Evolutionary conservation across 35 echinoderm and acorn worm species (phyloP).

Genomic region (Lytechinus variegatus): DNA sequence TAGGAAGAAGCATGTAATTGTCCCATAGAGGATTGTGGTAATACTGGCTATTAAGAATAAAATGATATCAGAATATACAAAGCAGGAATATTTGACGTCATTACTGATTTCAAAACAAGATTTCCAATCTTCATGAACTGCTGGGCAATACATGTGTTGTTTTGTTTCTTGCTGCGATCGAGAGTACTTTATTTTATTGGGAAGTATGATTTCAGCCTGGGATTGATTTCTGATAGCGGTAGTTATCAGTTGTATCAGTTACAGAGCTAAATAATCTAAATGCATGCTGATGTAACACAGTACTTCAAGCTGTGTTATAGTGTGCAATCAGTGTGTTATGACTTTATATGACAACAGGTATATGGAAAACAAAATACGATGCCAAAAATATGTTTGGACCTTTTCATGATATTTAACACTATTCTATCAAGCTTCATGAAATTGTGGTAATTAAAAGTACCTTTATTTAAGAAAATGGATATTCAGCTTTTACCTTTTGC

Average conservation of each 20-base stretch:
- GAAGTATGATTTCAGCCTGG: not conserved
- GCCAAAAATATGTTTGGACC: too few relatives aligned
- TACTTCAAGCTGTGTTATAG: not conserved
- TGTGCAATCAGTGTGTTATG: too few relatives aligned
- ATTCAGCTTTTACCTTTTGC: too few relatives aligned
- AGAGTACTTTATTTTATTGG: not conserved
- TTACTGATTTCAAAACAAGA: conserved; percentile 4
- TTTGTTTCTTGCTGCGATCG: not conserved
- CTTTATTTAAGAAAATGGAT: too few relatives aligned
- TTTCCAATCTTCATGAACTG: not conserved
- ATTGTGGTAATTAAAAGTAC: too few relatives aligned
- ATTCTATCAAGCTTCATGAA: too few relatives aligned
- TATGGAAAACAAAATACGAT: too few relatives aligned
- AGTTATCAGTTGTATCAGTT: not conserved
- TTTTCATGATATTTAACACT: too few relatives aligned
- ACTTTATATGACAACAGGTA: too few relatives aligned
- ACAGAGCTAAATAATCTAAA: not conserved
- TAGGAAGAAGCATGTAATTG: not conserved
- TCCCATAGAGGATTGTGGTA: not conserved
- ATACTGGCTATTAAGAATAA: not conserved
- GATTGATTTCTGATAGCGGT: not conserved
- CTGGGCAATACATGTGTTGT: not conserved
- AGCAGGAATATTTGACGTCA: conserved; percentile 11
- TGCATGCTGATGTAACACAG: not conserved
- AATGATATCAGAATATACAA: not conserved